A percentile compares a stretch with the other conserved stretches of the same genome.
phyloP scores from a whole-genome alignment of 2,888 invertebrate genomes.

The Hyposoter didymator region DNA sequence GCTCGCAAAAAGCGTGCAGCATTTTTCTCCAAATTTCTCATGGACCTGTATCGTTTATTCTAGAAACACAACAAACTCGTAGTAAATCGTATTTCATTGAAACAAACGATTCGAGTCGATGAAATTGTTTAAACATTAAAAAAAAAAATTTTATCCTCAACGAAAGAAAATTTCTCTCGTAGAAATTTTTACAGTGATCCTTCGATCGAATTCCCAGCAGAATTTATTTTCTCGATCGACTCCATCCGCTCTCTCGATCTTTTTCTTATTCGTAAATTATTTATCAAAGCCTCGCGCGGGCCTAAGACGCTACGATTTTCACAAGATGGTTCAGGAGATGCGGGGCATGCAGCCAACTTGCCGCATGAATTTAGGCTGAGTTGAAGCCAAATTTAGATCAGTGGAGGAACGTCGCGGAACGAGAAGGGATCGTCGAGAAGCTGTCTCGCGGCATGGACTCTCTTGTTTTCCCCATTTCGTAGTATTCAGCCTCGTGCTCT shows the following conservation, averaged over 20 bases:
- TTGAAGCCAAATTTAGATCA: conserved; percentile 80
- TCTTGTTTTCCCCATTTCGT: conserved; percentile 41
- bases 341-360: conserved; percentile 66
- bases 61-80: not conserved
- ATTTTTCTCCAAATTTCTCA: conserved; percentile 23
- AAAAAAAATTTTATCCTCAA: no score
- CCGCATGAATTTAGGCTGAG: conserved; percentile 77
- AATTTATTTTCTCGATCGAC: not conserved
- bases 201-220: not conserved
- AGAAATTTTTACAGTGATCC: not conserved
- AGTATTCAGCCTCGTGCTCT: conserved; percentile 15
- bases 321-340: conserved; percentile 57
- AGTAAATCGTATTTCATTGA: not conserved
- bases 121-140: no score
- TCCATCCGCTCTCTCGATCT: not conserved
- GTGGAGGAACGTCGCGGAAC: conserved; percentile 72
- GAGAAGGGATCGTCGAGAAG: conserved; percentile 60
- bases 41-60: not conserved
- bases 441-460: conserved; percentile 45
- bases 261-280: conserved; percentile 11
- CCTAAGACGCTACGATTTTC: conserved; percentile 49
- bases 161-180: no score
- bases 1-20: not conserved
- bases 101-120: no score
- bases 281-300: conserved; percentile 33